Evolutionary conservation across 2,113 vertebrate genomes (phyloP).

Genomic region (Mus pahari): DNA sequence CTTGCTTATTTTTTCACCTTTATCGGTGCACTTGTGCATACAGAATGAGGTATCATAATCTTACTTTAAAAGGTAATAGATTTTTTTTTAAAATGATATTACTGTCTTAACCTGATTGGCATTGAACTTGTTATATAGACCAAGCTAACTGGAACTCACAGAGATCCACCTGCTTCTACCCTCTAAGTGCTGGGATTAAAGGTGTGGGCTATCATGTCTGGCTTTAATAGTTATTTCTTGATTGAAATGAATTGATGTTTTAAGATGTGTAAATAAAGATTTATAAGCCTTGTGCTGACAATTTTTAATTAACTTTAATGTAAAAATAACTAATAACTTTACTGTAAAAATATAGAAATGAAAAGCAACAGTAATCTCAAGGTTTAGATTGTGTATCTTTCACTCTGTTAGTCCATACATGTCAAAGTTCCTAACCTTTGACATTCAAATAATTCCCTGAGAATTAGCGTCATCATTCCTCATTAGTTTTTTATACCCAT

Average conservation of each 20-base stretch:
- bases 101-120: not conserved
- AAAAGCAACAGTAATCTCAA: not conserved
- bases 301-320: not conserved
- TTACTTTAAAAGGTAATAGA: not conserved
- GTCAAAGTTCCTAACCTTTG: not conserved
- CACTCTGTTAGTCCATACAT: not conserved
- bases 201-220: not conserved
- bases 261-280: not conserved
- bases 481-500: not conserved
- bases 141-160: not conserved
- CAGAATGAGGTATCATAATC: not conserved
- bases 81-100: not conserved
- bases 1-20: slow-evolving; percentile 1
- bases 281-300: not conserved
- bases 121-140: not conserved
- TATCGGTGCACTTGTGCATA: not conserved
- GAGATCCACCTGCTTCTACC: not conserved
- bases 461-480: not conserved
- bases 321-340: not conserved
- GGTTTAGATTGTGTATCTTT: not conserved
- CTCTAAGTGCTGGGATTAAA: not conserved
- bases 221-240: not conserved
- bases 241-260: not conserved
- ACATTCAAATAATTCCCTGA: not conserved
- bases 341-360: not conserved